Conservation (phyloP, 2,797 vertebrate genomes). For the Cyclopterus lumpus region DNA sequence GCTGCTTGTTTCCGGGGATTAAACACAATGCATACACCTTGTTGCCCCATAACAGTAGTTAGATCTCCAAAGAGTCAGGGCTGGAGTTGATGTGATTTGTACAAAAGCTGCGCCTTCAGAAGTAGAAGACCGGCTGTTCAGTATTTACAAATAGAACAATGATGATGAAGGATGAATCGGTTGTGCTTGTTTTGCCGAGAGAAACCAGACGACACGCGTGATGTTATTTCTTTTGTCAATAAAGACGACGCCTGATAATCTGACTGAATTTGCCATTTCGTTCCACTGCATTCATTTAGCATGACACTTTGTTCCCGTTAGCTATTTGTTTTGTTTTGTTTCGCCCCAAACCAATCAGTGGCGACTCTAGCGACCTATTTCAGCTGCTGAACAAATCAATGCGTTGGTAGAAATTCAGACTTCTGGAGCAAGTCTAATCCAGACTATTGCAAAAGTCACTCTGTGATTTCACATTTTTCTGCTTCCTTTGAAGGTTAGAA, state of each 20-base stretch:
- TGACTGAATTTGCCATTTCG: background rate
- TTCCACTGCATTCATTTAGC: background rate
- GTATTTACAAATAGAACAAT: background rate
- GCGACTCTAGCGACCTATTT: background rate
- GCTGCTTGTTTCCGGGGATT: slow-evolving; percentile 31
- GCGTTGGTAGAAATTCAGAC: background rate
- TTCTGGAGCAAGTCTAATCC: background rate
- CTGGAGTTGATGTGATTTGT: slow-evolving; percentile 27
- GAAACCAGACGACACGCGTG: background rate
- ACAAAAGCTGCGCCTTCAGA: slow-evolving; percentile 11
- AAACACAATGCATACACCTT: slow-evolving; percentile 34
- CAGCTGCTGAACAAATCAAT: background rate
- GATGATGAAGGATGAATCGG: background rate
- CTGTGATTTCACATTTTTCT: background rate
- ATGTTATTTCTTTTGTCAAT: background rate
- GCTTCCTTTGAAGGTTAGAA: background rate
- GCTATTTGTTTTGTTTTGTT: slow-evolving; percentile 5
- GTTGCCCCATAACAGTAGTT: slow-evolving; percentile 20
- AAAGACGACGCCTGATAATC: background rate
- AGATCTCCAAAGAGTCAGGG: slow-evolving; percentile 8
- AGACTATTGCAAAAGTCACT: background rate
- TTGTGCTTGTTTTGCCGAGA: background rate
- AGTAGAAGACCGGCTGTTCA: background rate
- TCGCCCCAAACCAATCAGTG: background rate
- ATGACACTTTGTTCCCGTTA: background rate